phyloP scores from a whole-genome alignment of 2,113 vertebrate species.

The Formicarius rufipectus region DNA sequence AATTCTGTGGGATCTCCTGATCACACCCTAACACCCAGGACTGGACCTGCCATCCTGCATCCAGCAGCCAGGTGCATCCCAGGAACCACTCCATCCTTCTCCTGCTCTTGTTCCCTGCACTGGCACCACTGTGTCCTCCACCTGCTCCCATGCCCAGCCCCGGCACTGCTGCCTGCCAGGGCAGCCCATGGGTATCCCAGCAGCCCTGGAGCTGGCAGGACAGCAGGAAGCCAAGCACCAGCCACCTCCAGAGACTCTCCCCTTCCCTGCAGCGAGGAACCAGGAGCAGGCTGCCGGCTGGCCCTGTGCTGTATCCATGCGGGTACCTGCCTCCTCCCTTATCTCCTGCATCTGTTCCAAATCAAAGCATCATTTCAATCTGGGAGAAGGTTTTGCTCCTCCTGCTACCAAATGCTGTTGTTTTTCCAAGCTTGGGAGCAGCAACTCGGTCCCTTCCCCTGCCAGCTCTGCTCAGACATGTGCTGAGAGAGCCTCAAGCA shows the following conservation, averaged over 20 bases:
- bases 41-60: accelerated
- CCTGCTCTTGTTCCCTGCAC: background rate
- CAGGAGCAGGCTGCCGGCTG: background rate
- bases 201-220: background rate
- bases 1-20: background rate
- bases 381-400: background rate
- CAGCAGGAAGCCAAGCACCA: accelerated
- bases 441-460: background rate
- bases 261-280: background rate
- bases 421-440: background rate
- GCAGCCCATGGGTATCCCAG: accelerated
- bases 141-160: background rate
- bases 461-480: background rate
- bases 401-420: slow-evolving; percentile 47
- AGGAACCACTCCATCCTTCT: accelerated
- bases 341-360: slow-evolving; percentile 54
- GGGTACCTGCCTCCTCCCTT: background rate
- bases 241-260: accelerated
- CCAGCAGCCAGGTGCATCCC: accelerated
- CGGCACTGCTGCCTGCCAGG: background rate
- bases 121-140: background rate
- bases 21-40: no score
- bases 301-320: background rate
- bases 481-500: background rate
- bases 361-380: slow-evolving; percentile 49